phyloP scores from a whole-genome alignment of 2,888 invertebrate genomes.

The Nebria brevicollis region DNA sequence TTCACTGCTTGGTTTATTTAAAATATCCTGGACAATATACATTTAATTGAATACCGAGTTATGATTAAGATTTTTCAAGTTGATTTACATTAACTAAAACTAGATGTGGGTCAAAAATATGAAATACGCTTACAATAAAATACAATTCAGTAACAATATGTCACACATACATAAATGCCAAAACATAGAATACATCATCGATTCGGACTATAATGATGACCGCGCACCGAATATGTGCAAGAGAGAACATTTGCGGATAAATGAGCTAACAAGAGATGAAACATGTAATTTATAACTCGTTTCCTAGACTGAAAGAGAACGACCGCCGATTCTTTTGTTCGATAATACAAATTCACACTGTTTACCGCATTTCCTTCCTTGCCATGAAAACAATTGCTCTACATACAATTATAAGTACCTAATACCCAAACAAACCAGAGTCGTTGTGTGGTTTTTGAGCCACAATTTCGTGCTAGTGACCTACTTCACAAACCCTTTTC shows the following conservation, averaged over 20 bases:
- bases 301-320: not conserved
- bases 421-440: not conserved
- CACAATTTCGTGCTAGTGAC: not conserved
- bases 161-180: not conserved
- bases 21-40: too few species aligned
- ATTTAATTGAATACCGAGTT: too few species aligned
- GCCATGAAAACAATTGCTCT: not conserved
- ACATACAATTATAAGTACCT: not conserved
- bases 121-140: not conserved
- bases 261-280: not conserved
- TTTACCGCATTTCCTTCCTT: not conserved
- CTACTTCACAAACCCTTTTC: not conserved
- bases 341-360: not conserved
- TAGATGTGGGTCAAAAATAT: not conserved
- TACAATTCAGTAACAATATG: not conserved
- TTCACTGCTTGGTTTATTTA: too few species aligned
- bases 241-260: not conserved
- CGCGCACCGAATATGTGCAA: not conserved
- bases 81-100: not conserved
- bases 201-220: not conserved
- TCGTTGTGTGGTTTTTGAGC: too few species aligned
- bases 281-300: conserved; percentile 1
- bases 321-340: not conserved
- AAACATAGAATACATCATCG: not conserved
- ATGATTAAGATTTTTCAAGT: too few species aligned